Evolutionary conservation across 2,888 invertebrate genomes (phyloP), one percentile per base, ranked within the genome.

Genomic region (Sinodicranocentrus sp.): DNA sequence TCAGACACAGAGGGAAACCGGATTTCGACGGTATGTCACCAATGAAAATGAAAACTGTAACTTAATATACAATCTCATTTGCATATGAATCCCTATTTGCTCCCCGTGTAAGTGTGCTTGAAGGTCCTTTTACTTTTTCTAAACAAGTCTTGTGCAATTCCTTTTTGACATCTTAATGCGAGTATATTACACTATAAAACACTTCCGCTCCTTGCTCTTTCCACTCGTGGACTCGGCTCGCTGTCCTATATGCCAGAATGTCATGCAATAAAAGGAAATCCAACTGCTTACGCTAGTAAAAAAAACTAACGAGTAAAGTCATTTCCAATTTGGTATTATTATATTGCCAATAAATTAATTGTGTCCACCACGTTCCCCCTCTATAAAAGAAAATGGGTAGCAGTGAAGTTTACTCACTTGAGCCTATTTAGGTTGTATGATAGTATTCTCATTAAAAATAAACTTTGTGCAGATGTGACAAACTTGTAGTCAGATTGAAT

Each of bases 21-120:
- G 78, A 87, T 87, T 76, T 87, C 87, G 26, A 85, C 87, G 83
- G 87, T 87, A 85, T 84, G 85, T 26, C 44, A 23, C 48, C n/a
- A 57, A 67, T 54, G 57, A 76, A 76, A 67, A 67, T 57, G 33
- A 21, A 76, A 72, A 57, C 25, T 3, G n/a, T 5, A n/a, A 10
- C 13, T 2, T 48, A 48, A 48, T 48, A n/a, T 48, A 3, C 48
- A 48, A 48, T 48, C 15, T n/a, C 48, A 48, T n/a, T 48, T 48
- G 15, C 48, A 48, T 48, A 48, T 48, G 3, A n/a, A 10, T 10
- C n/a, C 2, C 15, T 48, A 48, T 48, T 48, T 39, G 39, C 39
- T 39, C 39, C 39, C 39, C 5, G 39, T 39, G 39, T 13, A 39
- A 39, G 13, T 39, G 39, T 8, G 39, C 13, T 39, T 39, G 5